These are phyloP conservation scores for Scaptomyza graminum DNA, from an alignment of 1,140 invertebrate genomes.

Conservation along the genomic window DNA sequence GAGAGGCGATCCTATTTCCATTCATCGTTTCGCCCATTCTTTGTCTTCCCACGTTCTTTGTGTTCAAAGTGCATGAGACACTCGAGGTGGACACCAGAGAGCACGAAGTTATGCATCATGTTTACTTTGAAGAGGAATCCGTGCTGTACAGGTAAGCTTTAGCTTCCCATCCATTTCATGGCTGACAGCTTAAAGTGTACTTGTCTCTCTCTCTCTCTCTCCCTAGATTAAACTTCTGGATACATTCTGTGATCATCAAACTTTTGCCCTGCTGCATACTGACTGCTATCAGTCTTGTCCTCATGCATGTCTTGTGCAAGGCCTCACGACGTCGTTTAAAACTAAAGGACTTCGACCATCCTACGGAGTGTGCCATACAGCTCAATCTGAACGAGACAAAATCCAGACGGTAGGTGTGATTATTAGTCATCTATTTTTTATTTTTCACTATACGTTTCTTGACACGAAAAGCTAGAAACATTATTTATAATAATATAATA, in stretches of 20 bases:
- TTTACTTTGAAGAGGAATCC: conserved; percentile 85
- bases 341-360: conserved; percentile 86
- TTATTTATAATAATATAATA: too few species aligned
- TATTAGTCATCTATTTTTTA: too few species aligned
- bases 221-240: conserved; percentile 92
- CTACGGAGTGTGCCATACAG: conserved; percentile 63
- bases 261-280: conserved; percentile 93
- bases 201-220: background rate
- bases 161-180: too few species aligned
- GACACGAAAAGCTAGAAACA: too few species aligned
- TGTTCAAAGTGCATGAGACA: conserved; percentile 85
- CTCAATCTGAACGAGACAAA: too few species aligned
- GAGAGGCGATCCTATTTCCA: conserved; percentile 89
- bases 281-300: conserved; percentile 91
- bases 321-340: conserved; percentile 89
- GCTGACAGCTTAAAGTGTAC: background rate
- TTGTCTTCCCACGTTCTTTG: conserved; percentile 91
- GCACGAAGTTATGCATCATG: conserved; percentile 86
- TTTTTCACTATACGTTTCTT: too few species aligned
- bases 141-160: conserved; percentile 56
- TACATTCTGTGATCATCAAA: conserved; percentile 93
- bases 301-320: conserved; percentile 90
- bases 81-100: conserved; percentile 81
- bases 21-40: conserved; percentile 90
- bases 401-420: conserved; percentile 50